These are phyloP conservation scores for Magallana gigas DNA, from an alignment of 1,140 invertebrate species.

Conservation along the genomic window DNA sequence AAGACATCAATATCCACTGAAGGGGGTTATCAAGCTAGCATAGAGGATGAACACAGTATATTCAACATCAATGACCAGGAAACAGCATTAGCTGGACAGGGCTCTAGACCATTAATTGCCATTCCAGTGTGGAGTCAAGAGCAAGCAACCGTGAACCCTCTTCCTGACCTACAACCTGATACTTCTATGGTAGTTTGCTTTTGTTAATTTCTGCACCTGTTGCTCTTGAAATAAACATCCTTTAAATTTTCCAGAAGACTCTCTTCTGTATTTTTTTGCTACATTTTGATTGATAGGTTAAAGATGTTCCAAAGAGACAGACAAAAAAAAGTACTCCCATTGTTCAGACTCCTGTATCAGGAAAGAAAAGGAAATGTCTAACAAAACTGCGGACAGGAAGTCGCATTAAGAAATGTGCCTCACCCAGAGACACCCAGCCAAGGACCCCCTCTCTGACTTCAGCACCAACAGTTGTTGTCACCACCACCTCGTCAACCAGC, in stretches of 20 bases:
- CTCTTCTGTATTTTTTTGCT: too few relatives aligned
- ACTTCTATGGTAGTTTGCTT: not conserved
- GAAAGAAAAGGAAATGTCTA: not conserved
- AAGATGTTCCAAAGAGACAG: not conserved
- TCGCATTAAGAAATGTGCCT: not conserved
- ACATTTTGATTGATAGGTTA: too few relatives aligned
- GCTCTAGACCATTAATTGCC: not conserved
- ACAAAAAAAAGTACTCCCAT: not conserved
- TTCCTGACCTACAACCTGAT: not conserved
- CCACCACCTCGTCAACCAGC: not conserved
- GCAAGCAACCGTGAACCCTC: not conserved
- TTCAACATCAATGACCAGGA: not conserved
- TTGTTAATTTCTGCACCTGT: not conserved
- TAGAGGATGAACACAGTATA: not conserved
- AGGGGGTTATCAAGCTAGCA: not conserved
- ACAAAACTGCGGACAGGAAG: not conserved
- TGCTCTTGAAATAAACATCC: too few relatives aligned
- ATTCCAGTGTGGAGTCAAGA: not conserved
- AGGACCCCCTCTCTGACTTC: not conserved
- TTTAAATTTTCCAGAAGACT: too few relatives aligned
- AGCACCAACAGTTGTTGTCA: not conserved
- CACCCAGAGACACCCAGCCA: not conserved
- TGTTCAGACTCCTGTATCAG: not conserved
- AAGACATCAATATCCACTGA: not conserved
- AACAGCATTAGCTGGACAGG: not conserved